phyloP scores from a whole-genome alignment of 2,797 vertebrate species.

The Microhierax caerulescens region DNA sequence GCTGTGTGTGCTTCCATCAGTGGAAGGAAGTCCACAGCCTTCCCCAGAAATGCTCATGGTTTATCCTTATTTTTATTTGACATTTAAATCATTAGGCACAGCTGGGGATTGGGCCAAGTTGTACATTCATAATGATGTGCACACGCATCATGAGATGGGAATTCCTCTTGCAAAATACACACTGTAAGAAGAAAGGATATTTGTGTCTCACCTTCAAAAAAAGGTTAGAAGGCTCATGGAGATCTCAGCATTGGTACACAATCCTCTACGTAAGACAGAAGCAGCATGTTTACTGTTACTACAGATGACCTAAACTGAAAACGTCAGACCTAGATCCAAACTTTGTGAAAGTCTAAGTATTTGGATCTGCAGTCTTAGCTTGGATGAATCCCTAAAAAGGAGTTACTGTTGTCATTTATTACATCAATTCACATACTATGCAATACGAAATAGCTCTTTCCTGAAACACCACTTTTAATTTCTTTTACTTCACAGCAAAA shows the following conservation, averaged over 20 bases:
- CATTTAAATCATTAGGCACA: not conserved
- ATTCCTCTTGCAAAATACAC: not conserved
- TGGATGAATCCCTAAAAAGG: not conserved
- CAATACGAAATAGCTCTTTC: constrained; percentile 4
- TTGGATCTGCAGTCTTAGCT: not conserved
- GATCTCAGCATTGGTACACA: not conserved
- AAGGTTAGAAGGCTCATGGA: not conserved
- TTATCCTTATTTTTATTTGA: constrained; percentile 21
- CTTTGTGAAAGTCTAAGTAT: not conserved
- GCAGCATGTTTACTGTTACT: not conserved
- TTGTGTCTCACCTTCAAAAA: not conserved
- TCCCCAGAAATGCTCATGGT: not conserved
- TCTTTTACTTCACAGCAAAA: not conserved
- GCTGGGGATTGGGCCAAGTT: not conserved
- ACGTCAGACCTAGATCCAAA: not conserved
- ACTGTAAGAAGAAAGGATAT: not conserved
- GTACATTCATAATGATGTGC: not conserved
- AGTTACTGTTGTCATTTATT: not conserved
- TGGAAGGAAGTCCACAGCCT: not conserved
- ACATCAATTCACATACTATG: not conserved
- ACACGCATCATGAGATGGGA: not conserved
- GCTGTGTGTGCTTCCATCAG: not conserved
- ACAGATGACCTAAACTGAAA: not conserved
- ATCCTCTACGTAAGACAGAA: not conserved
- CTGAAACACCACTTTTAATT: constrained; percentile 27